Percentiles rank a stretch among this genome's conserved stretches.
phyloP scores from a whole-genome alignment of 2,888 invertebrate genomes.

The Diarsia rubi region DNA sequence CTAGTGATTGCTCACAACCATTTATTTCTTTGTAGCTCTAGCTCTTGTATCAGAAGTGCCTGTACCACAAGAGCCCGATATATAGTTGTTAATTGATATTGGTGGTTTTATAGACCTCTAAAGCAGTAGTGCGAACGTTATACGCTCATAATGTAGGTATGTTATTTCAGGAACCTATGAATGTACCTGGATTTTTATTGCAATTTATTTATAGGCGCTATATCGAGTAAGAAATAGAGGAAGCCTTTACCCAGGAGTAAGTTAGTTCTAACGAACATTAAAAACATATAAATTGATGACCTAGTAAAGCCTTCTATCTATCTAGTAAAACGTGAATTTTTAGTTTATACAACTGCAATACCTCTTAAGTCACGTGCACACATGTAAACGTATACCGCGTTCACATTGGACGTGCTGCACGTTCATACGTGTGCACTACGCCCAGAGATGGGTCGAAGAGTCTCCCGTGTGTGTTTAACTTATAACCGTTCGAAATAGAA shows the following conservation, averaged over 20 bases:
- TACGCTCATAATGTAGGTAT: background rate
- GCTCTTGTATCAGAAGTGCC: too few relatives aligned
- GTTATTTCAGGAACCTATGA: background rate
- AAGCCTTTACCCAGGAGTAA: too few relatives aligned
- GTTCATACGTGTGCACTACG: conserved; percentile 22
- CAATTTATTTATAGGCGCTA: too few relatives aligned
- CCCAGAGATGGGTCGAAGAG: conserved; percentile 2
- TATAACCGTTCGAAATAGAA: conserved; percentile 1
- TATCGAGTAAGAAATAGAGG: too few relatives aligned
- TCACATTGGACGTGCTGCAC: conserved; percentile 9
- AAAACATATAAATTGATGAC: too few relatives aligned
- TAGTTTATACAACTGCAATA: conserved; percentile 1
- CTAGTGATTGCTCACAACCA: too few relatives aligned
- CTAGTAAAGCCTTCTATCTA: background rate
- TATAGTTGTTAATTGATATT: too few relatives aligned
- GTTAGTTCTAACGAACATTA: too few relatives aligned
- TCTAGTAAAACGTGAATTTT: background rate
- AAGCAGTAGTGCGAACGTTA: background rate
- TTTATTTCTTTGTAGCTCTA: too few relatives aligned
- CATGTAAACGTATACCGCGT: background rate
- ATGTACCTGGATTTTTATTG: too few relatives aligned
- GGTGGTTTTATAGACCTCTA: too few relatives aligned
- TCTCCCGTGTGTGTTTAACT: background rate
- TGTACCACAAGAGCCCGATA: too few relatives aligned
- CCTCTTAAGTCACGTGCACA: conserved; percentile 27